Conservation (phyloP, 2,888 invertebrate species). For the Eupithecia abbreviata region DNA sequence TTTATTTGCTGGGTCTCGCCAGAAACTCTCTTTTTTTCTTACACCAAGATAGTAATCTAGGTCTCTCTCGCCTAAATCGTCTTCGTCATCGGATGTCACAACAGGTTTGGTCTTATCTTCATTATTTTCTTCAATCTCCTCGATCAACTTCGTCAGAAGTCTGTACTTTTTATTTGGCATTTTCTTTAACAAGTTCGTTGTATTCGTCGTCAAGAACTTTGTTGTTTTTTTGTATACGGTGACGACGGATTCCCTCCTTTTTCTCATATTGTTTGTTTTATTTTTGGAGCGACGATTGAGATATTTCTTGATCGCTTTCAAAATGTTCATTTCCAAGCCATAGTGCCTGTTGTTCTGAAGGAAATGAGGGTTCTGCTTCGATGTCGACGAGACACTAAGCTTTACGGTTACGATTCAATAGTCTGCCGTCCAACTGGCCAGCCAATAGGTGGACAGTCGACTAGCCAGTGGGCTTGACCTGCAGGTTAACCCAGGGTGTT, state of each 20-base stretch:
- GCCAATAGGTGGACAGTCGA: slow-evolving; percentile 64
- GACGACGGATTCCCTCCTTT: slow-evolving; percentile 73
- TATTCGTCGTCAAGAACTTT: slow-evolving; percentile 71
- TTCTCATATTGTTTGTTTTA: slow-evolving; percentile 60
- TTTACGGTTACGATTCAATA: slow-evolving; percentile 72
- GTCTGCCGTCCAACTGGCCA: slow-evolving; percentile 61
- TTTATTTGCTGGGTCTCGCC: slow-evolving; percentile 72
- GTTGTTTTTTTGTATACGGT: slow-evolving; percentile 77
- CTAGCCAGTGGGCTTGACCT: slow-evolving; percentile 59
- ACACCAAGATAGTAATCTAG: slow-evolving; percentile 76
- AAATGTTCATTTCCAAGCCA: slow-evolving; percentile 44
- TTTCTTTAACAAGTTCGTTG: slow-evolving; percentile 68
- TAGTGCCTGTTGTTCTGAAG: slow-evolving; percentile 29
- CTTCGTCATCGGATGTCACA: slow-evolving; percentile 50
- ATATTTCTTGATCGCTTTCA: slow-evolving; percentile 52
- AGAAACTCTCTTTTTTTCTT: slow-evolving; percentile 69
- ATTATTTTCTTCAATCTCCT: slow-evolving; percentile 52
- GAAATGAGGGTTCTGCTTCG: slow-evolving; percentile 58
- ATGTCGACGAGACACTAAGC: slow-evolving; percentile 63
- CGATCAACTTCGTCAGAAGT: slow-evolving; percentile 57
- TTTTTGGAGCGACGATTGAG: slow-evolving; percentile 48
- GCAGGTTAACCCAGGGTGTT: slow-evolving; percentile 26
- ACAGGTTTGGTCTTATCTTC: slow-evolving; percentile 40
- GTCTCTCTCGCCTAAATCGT: slow-evolving; percentile 70
- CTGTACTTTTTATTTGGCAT: slow-evolving; percentile 66